Conservation (phyloP, 1,140 invertebrate species). For the Brachionus plicatilis region DNA sequence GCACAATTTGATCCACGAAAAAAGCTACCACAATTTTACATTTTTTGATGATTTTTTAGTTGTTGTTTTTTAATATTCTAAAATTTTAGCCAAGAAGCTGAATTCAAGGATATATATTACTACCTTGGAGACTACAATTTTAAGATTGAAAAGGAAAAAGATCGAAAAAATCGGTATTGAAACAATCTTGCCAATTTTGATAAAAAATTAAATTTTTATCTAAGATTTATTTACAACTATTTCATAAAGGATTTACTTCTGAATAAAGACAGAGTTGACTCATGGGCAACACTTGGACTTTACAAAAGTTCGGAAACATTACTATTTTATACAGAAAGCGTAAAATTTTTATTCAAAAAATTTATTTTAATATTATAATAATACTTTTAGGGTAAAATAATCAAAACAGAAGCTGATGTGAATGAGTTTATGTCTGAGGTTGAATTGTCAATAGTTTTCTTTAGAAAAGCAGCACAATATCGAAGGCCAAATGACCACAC, state of each 20-base stretch:
- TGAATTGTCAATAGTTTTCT: neutral
- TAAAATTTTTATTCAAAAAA: neutral
- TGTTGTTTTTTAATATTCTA: neutral
- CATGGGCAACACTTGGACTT: constrained; percentile 18
- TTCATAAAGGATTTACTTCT: constrained; percentile 13
- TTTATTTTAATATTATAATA: neutral
- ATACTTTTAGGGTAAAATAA: neutral
- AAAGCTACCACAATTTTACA: too few species aligned
- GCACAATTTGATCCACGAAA: too few species aligned
- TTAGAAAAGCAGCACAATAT: constrained; percentile 24
- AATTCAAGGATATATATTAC: constrained; percentile 31
- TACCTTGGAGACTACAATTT: constrained; percentile 15
- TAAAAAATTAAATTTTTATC: neutral
- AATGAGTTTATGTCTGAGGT: neutral
- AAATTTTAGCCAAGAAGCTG: neutral
- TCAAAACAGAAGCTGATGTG: neutral
- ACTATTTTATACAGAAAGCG: neutral
- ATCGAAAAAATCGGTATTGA: neutral
- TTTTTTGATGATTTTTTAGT: too few species aligned
- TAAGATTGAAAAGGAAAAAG: constrained; percentile 10
- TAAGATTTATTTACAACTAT: neutral
- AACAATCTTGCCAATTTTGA: too few species aligned
- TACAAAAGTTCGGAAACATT: neutral
- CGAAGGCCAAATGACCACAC: neutral
- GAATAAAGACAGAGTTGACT: constrained; percentile 18